Conservation (phyloP, 2,888 invertebrate species). For the Caenorhabditis sp. region DNA sequence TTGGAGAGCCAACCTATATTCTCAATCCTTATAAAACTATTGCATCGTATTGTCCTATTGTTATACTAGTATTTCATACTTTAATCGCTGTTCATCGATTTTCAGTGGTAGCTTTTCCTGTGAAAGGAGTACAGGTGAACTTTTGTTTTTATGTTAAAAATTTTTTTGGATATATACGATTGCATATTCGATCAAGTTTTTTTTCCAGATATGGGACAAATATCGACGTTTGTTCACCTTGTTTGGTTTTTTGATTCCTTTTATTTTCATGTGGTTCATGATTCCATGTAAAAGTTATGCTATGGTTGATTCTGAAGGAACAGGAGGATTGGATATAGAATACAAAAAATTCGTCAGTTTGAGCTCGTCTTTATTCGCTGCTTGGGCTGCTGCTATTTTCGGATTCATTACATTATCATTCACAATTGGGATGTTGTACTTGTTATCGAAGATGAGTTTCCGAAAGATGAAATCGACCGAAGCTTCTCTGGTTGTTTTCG, state of each 20-base stretch:
- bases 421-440: conserved; percentile 26
- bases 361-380: conserved; percentile 35
- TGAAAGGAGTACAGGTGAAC: conserved; percentile 26
- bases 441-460: conserved; percentile 22
- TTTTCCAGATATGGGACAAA: conserved; percentile 37
- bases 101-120: conserved; percentile 22
- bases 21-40: conserved; percentile 33
- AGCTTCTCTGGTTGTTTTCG: conserved; percentile 31
- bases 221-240: conserved; percentile 17
- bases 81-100: conserved; percentile 41
- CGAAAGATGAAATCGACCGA: conserved; percentile 25
- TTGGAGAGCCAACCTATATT: conserved; percentile 32
- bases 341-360: conserved; percentile 29
- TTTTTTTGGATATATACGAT: background rate
- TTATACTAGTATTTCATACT: conserved; percentile 31
- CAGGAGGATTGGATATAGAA: conserved; percentile 36
- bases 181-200: too few relatives aligned
- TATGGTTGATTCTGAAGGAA: conserved; percentile 17
- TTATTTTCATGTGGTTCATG: conserved; percentile 46
- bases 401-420: conserved; percentile 25
- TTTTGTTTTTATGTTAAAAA: background rate
- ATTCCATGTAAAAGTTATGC: conserved; percentile 33
- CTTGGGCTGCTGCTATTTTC: conserved; percentile 30
- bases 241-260: conserved; percentile 19
- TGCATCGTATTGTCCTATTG: conserved; percentile 41